These are phyloP conservation scores for Cottoperca gobio DNA, from an alignment of 2,797 vertebrate species.

Conservation along the genomic window DNA sequence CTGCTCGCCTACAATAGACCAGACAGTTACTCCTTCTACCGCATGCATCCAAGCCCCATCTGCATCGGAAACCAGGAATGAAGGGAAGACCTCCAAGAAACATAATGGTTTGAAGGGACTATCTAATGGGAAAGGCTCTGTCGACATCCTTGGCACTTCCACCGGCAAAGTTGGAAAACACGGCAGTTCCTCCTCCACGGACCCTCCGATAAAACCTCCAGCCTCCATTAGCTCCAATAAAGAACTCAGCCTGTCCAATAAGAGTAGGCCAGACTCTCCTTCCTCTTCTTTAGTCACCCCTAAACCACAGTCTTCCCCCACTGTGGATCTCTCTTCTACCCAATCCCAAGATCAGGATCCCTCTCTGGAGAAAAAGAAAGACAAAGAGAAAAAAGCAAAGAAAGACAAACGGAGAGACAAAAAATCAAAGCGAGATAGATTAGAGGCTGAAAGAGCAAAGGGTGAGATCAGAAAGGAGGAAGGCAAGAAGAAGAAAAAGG, in stretches of 20 bases:
- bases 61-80: constrained; percentile 68
- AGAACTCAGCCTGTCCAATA: constrained; percentile 57
- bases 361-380: constrained; percentile 59
- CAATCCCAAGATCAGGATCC: constrained; percentile 58
- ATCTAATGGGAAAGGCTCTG: constrained; percentile 87
- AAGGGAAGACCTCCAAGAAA: constrained; percentile 77
- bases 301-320: constrained; percentile 63
- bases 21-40: constrained; percentile 56
- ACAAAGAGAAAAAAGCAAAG: constrained; percentile 75
- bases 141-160: constrained; percentile 84
- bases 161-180: constrained; percentile 85
- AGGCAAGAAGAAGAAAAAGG: constrained; percentile 75
- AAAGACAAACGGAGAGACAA: constrained; percentile 76
- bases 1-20: constrained; percentile 63
- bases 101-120: constrained; percentile 83
- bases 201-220: constrained; percentile 53
- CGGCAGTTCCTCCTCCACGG: constrained; percentile 55
- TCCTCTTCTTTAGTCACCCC: constrained; percentile 57
- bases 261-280: constrained; percentile 58
- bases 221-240: constrained; percentile 59
- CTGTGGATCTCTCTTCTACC: constrained; percentile 48
- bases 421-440: constrained; percentile 67
- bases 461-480: constrained; percentile 61
- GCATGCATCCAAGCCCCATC: constrained; percentile 55
- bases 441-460: constrained; percentile 56